phyloP scores from a whole-genome alignment of 2,797 vertebrate genomes.

The Gephyroberyx darwinii region DNA sequence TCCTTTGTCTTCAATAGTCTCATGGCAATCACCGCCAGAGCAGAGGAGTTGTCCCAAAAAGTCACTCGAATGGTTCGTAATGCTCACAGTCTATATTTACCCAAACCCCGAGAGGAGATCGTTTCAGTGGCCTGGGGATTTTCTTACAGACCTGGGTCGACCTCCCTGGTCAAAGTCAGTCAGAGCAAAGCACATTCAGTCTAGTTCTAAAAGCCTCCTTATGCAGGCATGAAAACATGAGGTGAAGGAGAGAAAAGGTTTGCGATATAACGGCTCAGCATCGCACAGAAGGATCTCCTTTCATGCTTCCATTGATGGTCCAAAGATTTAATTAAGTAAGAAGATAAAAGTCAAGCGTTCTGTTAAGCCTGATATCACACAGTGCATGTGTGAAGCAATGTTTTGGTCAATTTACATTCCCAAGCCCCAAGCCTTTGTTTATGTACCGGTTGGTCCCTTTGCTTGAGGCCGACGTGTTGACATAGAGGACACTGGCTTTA shows the following conservation, averaged over 20 bases:
- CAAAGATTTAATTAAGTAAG: background rate
- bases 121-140: background rate
- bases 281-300: no score
- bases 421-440: no score
- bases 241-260: background rate
- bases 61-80: background rate
- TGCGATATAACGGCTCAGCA: no score
- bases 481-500: no score
- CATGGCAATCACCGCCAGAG: background rate
- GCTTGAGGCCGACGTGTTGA: no score
- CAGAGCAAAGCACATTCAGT: background rate
- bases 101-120: background rate
- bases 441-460: no score
- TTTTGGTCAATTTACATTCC: no score
- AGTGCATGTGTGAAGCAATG: no score
- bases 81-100: slow-evolving; percentile 7
- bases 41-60: background rate
- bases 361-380: no score
- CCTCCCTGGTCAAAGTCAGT: slow-evolving; percentile 8
- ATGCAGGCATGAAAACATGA: background rate
- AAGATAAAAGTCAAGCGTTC: background rate
- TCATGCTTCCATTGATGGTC: no score
- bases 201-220: background rate
- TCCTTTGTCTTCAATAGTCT: background rate
- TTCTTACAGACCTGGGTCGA: background rate